These are phyloP conservation scores for Trichosurus vulpecula DNA, from an alignment of 2,797 vertebrate species.

Conservation along the genomic window DNA sequence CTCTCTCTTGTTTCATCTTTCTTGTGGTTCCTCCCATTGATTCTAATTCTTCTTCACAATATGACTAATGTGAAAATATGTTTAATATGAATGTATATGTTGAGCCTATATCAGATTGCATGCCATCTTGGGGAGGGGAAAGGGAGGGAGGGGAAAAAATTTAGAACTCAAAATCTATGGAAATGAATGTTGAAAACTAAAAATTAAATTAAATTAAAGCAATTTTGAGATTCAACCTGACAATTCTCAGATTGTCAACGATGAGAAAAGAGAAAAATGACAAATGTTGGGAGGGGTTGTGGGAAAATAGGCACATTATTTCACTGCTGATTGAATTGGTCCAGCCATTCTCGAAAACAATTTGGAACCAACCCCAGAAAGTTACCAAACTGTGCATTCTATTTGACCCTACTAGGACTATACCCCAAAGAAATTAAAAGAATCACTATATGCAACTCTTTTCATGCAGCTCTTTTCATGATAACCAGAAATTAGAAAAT, in stretches of 20 bases:
- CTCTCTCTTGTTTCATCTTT: too few relatives aligned
- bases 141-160: too few relatives aligned
- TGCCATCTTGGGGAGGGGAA: too few relatives aligned
- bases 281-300: background rate
- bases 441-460: background rate
- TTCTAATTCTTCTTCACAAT: too few relatives aligned
- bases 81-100: too few relatives aligned
- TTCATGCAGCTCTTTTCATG: background rate
- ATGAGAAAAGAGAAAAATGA: background rate
- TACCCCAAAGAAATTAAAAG: background rate
- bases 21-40: too few relatives aligned
- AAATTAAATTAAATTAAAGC: background rate
- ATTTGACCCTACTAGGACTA: background rate
- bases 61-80: too few relatives aligned
- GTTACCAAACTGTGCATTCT: background rate
- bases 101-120: too few relatives aligned
- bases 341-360: background rate
- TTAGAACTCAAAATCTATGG: too few relatives aligned
- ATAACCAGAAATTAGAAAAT: background rate
- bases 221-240: background rate
- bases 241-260: background rate
- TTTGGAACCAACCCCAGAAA: background rate
- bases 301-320: background rate
- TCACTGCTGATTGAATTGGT: background rate
- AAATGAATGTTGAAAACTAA: too few relatives aligned